Percentiles rank a stretch among this genome's conserved stretches.
Evolutionary conservation across 2,113 vertebrate species (phyloP).

Genomic region (Pandion haliaetus): DNA sequence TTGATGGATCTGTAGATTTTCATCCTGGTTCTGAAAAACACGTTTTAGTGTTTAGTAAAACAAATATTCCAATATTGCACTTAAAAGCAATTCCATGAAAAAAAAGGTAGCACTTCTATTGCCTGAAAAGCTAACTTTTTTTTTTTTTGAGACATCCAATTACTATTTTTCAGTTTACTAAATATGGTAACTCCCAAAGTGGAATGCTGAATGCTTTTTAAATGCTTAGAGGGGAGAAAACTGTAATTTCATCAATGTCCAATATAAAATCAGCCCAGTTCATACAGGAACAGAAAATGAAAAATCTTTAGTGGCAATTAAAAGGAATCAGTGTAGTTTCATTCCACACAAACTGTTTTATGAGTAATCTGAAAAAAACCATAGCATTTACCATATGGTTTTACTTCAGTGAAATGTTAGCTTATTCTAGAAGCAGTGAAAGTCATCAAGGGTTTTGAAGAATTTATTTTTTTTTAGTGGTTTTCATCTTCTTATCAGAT

Average conservation of each 20-base stretch:
- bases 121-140: not conserved
- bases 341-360: not conserved
- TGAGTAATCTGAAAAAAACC: not conserved
- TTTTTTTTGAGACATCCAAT: not conserved
- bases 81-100: not conserved
- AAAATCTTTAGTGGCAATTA: not conserved
- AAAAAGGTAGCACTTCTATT: not conserved
- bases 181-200: not conserved
- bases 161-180: not conserved
- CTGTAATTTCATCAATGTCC: not conserved
- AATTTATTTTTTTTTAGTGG: not conserved
- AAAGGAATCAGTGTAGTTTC: not conserved
- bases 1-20: not conserved
- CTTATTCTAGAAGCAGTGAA: not conserved
- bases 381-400: not conserved
- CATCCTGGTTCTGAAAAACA: not conserved
- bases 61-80: not conserved
- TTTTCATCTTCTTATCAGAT: not conserved
- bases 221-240: not conserved
- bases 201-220: not conserved
- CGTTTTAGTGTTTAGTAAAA: not conserved
- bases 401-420: not conserved
- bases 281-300: not conserved
- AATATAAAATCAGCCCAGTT: not conserved
- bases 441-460: conserved; percentile 15